Conservation (phyloP, 2,113 vertebrate genomes). For the Actenoides lindsayi region DNA sequence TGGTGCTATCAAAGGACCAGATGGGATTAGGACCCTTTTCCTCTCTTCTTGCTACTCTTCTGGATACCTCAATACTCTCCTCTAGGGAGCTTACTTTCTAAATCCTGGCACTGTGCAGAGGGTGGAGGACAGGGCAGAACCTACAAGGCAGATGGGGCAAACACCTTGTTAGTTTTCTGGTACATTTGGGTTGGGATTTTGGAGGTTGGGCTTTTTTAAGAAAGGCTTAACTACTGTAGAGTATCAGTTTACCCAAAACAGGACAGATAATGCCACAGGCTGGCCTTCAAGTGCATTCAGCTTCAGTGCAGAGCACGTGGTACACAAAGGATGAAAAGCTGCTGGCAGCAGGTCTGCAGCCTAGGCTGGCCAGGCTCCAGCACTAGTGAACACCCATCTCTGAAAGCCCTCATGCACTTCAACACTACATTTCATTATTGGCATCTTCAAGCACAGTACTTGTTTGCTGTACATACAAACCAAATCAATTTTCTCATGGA, state of each 20-base stretch:
- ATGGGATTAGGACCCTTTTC: neutral
- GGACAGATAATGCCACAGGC: neutral
- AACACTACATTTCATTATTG: neutral
- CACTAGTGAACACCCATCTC: neutral
- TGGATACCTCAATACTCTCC: neutral
- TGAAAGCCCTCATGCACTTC: neutral
- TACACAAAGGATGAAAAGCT: fast-evolving
- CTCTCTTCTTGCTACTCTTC: neutral
- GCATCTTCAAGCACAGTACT: neutral
- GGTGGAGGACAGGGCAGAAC: neutral
- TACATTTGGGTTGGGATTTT: neutral
- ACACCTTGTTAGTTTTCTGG: neutral
- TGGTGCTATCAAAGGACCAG: neutral
- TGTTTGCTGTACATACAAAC: neutral
- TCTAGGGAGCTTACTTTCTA: neutral
- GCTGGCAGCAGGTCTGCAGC: neutral
- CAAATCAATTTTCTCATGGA: neutral
- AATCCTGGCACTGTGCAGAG: neutral
- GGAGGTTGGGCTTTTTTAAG: neutral
- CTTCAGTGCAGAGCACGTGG: neutral
- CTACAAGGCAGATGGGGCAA: neutral
- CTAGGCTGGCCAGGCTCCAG: neutral
- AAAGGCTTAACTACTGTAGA: neutral
- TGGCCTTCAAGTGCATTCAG: neutral
- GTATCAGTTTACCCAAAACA: neutral